These are phyloP conservation scores for Xiphydria camelus DNA, from an alignment of 2,888 invertebrate species.

Conservation along the genomic window DNA sequence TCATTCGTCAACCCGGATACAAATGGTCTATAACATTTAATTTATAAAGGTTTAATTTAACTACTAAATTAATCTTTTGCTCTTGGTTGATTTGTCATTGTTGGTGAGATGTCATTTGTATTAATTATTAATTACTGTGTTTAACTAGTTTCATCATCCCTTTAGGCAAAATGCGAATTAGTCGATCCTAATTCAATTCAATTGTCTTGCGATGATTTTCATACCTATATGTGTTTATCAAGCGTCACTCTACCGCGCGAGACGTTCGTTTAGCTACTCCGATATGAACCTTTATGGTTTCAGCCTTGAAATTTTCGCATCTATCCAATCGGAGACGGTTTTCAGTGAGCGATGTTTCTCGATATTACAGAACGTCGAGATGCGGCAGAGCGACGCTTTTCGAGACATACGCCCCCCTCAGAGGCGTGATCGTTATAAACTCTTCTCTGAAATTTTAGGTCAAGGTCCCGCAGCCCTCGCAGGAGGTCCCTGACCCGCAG, in stretches of 20 bases:
- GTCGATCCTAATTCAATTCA: constrained; percentile 45
- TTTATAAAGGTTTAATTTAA: constrained; percentile 35
- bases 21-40: constrained; percentile 30
- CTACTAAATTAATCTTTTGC: constrained; percentile 35
- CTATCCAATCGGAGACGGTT: too few relatives aligned
- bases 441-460: constrained; percentile 43
- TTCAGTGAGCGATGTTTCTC: too few relatives aligned
- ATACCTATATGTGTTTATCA: constrained; percentile 34
- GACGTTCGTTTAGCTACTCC: too few relatives aligned
- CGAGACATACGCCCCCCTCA: background rate
- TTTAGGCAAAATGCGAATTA: constrained; percentile 47
- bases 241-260: constrained; percentile 1
- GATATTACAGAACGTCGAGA: background rate
- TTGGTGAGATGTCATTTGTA: constrained; percentile 48
- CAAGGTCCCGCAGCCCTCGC: constrained; percentile 53
- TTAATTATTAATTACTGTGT: constrained; percentile 46
- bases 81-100: constrained; percentile 36
- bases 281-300: too few relatives aligned
- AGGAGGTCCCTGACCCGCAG: constrained; percentile 53
- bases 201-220: constrained; percentile 49
- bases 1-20: constrained; percentile 21
- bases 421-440: constrained; percentile 15
- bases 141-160: constrained; percentile 47
- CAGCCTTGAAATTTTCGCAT: too few relatives aligned
- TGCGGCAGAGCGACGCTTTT: constrained; percentile 2